Base-by-base conservation (phyloP, 2,113 vertebrate species). In the Hiodon tergisus region DNA sequence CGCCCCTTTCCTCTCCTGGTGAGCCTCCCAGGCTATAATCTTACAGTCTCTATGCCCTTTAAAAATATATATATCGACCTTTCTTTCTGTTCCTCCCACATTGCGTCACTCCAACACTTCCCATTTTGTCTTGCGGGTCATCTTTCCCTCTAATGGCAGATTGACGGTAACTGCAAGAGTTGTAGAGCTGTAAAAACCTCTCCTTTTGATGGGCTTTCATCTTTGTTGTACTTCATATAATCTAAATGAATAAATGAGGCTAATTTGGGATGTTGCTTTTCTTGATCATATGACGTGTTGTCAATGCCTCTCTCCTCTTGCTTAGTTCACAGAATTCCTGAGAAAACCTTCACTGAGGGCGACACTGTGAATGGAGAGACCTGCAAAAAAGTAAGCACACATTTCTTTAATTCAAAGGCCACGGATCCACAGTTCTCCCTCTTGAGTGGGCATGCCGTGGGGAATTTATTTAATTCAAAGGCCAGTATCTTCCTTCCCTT, bases 1-100 rank as follows among this genome's bases (percentile, higher is more conserved):
- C 95, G 0, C 92, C 95, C 31, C 89, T 92, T 72, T 85, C 85
- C 14, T 95, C 94, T 4, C 93, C 95, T 71, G 90, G 95, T 96
- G 76, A 69, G 86, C 77, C n/a, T 51, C 17, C 2, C 50, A 8
- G 48, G 9, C 61, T 0, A 2, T n/a, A 63, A n/a, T 4, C 31
- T 7, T 17, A 3, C 52, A n/a, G 9, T 59, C 5, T 5, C 46
- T 13, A 62, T 4, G 50, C 5, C 10, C 47, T 16, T 31, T 6
- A 3, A 2, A 13, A 6, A 1, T 13, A 3, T 31, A 31, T 31
- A 31, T 31, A 50, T 50, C 51, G 16, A 14, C 67, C 65, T 16
- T 46, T 31, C 14, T 17, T 59, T 59, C 58, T 13, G 10, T 59
- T 14, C n/a, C 58, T 59, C 9, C 58, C 9, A 59, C 9, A 59